Base-by-base conservation (phyloP, 2,113 vertebrate species). In the Nicator chloris region DNA sequence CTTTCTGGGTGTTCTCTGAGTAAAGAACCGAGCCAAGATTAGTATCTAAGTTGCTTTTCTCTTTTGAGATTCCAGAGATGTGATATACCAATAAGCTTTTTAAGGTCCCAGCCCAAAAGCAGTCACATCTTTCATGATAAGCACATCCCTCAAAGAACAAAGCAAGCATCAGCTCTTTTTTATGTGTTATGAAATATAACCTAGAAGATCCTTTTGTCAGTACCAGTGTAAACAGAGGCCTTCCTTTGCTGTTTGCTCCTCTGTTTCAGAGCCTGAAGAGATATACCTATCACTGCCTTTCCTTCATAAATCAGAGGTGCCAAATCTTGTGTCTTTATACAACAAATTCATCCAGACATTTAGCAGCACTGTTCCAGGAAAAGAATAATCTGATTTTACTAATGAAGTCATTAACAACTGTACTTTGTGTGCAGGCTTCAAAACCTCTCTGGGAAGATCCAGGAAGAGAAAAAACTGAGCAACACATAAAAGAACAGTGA, bases 11-110 rank as follows among this genome's bases (percentile, higher is more conserved):
- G 47, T 68, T 56, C 71, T 76, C 57, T 31, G 61, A 35, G 60
- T n/a, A 42, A 81, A 84, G 78, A 92, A 49, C 1, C 7, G 20
- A 82, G 54, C 35, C 30, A 61, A 90, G 91, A 90, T 93, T 63
- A 76, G 47, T 59, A 93, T 82, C 88, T 96, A 86, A 96, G 85
- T 72, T 88, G 88, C 63, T n/a, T 5, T 86, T 90, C 82, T 80
- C 79, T 86, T 93, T 60, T 44, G 57, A 86, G 86, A 72, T 76
- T 82, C 63, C 63, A 90, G 49, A 80, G 88, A 56, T 69, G 71
- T 51, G 70, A 76, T 90, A 83, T 3, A 69, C 24, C 79, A 92
- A 37, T 5, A 80, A 86, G 53, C 39, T 75, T 87, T 85, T 69
- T 81, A 19, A 92, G 89, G 79, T 80, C 19, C 15, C 45, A 71